These are phyloP conservation scores for Cheracebus regulus DNA, from an alignment of 2,797 vertebrate genomes.

Conservation along the genomic window DNA sequence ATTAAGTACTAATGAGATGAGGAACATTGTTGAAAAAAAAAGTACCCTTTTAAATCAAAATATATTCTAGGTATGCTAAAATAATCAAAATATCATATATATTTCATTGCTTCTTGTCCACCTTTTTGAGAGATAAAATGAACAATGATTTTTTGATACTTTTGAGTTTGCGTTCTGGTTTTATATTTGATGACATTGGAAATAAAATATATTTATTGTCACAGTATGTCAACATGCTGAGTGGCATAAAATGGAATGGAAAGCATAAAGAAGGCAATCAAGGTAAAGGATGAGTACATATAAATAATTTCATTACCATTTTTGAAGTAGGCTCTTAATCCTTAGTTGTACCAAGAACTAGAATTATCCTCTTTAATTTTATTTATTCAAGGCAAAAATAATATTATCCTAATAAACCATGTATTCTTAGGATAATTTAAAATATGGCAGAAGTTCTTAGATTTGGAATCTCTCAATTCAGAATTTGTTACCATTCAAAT, in stretches of 20 bases:
- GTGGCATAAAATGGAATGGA: background rate
- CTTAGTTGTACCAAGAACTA: slow-evolving; percentile 4
- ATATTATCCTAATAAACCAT: background rate
- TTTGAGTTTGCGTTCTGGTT: slow-evolving; percentile 28
- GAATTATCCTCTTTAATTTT: slow-evolving; percentile 34
- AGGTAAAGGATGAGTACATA: background rate
- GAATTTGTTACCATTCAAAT: slow-evolving; percentile 38
- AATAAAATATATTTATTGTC: slow-evolving; percentile 32
- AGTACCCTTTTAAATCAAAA: background rate
- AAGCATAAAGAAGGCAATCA: background rate
- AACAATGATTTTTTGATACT: slow-evolving; percentile 34
- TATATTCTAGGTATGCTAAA: background rate
- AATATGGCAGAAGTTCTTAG: slow-evolving; percentile 15
- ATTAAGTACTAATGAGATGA: background rate
- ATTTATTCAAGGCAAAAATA: slow-evolving; percentile 50
- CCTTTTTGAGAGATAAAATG: background rate
- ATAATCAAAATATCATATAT: background rate
- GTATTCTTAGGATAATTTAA: slow-evolving; percentile 3
- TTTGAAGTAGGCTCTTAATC: background rate
- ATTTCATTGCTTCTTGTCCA: background rate
- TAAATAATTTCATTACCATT: slow-evolving; percentile 30
- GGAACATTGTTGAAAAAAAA: background rate
- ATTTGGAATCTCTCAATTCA: slow-evolving; percentile 14
- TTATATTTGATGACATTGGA: slow-evolving; percentile 40
- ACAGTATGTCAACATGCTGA: background rate